phyloP scores from a whole-genome alignment of 2,888 invertebrate species.

The Xestia rhomboidea region DNA sequence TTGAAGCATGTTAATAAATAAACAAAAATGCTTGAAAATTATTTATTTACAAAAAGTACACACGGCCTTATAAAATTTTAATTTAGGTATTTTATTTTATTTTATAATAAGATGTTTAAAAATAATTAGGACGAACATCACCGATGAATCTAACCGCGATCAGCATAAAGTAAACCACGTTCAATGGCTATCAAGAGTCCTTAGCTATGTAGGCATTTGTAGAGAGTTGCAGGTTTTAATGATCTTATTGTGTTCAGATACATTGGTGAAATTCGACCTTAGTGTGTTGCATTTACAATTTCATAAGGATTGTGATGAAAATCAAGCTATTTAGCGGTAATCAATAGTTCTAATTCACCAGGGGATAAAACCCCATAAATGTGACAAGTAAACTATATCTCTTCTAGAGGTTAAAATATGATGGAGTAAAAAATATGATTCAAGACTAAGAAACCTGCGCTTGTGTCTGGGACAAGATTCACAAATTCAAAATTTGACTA shows the following conservation, averaged over 20 bases:
- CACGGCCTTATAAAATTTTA: conserved; percentile 19
- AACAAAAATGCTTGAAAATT: conserved; percentile 11
- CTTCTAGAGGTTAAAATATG: not conserved
- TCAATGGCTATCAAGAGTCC: not conserved
- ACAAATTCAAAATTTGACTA: not conserved
- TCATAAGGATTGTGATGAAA: not conserved
- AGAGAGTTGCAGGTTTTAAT: not conserved
- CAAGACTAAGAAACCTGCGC: not conserved
- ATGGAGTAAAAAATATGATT: not conserved
- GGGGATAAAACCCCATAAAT: not conserved
- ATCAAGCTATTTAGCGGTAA: not conserved
- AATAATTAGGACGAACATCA: not conserved
- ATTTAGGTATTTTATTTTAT: not conserved
- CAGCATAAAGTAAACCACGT: not conserved
- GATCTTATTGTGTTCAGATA: not conserved
- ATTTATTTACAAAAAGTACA: conserved; percentile 54
- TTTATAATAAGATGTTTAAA: not conserved
- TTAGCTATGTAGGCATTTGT: not conserved
- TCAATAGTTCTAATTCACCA: not conserved
- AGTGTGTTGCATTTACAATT: not conserved
- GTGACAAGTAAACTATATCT: not conserved
- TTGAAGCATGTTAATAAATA: not conserved
- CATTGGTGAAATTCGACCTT: not conserved
- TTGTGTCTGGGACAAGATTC: not conserved
- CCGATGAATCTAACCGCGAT: not conserved